Evolutionary conservation across 2,113 vertebrate species (phyloP).

Genomic region (Rhea pennata): DNA sequence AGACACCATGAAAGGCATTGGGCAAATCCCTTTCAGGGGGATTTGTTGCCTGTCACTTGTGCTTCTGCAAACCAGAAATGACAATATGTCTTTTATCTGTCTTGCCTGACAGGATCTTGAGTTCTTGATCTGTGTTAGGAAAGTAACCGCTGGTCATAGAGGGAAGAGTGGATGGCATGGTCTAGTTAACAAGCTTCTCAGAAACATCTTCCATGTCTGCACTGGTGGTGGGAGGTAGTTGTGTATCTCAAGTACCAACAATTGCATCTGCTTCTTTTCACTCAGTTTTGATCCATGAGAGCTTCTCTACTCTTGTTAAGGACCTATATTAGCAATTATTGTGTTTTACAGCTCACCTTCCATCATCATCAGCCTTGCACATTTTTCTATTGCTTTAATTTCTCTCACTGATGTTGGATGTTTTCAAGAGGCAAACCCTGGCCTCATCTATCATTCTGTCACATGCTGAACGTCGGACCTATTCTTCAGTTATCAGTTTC

Average conservation of each 20-base stretch:
- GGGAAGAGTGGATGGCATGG: neutral
- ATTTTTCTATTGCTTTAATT: neutral
- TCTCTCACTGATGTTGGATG: neutral
- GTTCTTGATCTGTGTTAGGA: neutral
- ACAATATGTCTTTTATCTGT: neutral
- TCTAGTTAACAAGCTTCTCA: neutral
- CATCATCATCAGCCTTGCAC: neutral
- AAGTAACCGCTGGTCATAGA: neutral
- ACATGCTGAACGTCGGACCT: neutral
- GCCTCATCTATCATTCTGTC: neutral
- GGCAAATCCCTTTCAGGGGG: neutral
- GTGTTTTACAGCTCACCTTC: neutral
- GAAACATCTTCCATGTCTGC: neutral
- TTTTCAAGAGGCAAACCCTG: neutral
- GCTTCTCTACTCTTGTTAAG: neutral
- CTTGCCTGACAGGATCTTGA: neutral
- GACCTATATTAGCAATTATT: neutral
- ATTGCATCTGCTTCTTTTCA: neutral
- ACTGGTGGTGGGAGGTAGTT: neutral
- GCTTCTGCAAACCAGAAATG: neutral
- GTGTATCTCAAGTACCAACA: neutral
- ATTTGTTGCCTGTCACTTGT: neutral
- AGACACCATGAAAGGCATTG: neutral
- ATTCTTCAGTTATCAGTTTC: slow-evolving; percentile 21
- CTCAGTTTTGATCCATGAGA: neutral